Evolutionary conservation across 2,888 invertebrate genomes (phyloP).

Genomic region (Candidula unifasciata): DNA sequence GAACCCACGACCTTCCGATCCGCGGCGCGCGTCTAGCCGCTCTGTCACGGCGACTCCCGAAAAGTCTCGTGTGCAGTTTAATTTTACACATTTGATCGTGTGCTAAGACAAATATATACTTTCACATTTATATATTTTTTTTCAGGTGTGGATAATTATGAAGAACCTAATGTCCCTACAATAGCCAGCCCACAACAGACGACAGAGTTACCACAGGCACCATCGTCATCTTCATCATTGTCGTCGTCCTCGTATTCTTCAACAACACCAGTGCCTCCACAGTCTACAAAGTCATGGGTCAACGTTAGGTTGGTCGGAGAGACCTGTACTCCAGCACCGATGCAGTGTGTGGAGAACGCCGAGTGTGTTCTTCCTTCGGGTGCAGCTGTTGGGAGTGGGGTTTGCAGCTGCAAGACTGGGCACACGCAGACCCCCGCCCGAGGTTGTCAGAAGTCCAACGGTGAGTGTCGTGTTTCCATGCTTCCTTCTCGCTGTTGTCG

Average conservation of each 20-base stretch:
- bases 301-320: conserved; percentile 17
- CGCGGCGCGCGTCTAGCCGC: too few species aligned
- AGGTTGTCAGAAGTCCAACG: background rate
- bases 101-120: too few species aligned
- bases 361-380: background rate
- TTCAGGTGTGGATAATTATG: background rate
- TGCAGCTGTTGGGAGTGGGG: background rate
- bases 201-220: background rate
- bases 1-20: too few species aligned
- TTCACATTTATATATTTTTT: too few species aligned
- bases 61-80: too few species aligned
- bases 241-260: background rate
- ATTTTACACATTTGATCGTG: too few species aligned
- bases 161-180: background rate
- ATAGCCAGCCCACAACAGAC: background rate
- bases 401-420: conserved; percentile 7
- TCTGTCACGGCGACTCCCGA: too few species aligned
- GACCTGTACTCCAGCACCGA: background rate
- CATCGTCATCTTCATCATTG: background rate
- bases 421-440: background rate
- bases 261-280: background rate
- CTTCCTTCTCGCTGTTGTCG: too few species aligned
- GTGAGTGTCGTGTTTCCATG: background rate
- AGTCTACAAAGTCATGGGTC: background rate
- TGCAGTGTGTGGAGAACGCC: conserved; percentile 35